Percentiles rank a stretch among this genome's conserved stretches.
These are phyloP conservation scores for Chelonus formosanus DNA, from an alignment of 2,888 invertebrate species.

Conservation along the genomic window DNA sequence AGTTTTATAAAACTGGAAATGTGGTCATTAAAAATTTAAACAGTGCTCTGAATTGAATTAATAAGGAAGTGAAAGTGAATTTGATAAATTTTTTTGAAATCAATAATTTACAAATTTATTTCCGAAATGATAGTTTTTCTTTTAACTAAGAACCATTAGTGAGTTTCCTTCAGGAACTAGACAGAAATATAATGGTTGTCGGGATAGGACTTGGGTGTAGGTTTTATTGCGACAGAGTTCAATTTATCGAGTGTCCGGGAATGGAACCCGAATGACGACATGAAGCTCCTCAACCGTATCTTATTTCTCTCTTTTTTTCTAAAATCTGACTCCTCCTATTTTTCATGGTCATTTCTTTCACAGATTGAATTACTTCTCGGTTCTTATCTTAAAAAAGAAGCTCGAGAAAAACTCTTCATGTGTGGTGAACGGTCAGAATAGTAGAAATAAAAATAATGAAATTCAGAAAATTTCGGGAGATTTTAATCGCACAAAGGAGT, in stretches of 20 bases:
- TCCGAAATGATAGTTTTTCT: conserved; percentile 1
- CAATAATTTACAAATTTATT: neutral
- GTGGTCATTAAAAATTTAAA: no score
- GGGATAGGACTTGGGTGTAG: conserved; percentile 18
- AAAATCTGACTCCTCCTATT: conserved; percentile 6
- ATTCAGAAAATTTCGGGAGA: no score
- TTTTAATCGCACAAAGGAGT: no score
- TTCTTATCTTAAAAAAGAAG: conserved; percentile 2
- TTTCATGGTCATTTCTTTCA: conserved; percentile 7
- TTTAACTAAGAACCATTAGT: conserved; percentile 23
- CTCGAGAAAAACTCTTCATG: neutral
- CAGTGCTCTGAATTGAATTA: no score
- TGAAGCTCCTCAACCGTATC: conserved; percentile 6
- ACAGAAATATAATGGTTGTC: conserved; percentile 26
- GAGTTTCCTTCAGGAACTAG: conserved; percentile 22
- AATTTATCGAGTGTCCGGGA: conserved; percentile 34
- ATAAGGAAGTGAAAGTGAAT: no score
- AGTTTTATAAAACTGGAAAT: no score
- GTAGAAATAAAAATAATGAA: no score
- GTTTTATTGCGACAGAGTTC: conserved; percentile 29
- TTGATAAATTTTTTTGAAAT: no score
- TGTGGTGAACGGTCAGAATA: no score
- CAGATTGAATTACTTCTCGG: neutral
- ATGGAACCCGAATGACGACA: conserved; percentile 27
- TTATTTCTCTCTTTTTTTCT: conserved; percentile 11